phyloP scores from a whole-genome alignment of 1,140 invertebrate genomes.

The Cyclargus thomasi region DNA sequence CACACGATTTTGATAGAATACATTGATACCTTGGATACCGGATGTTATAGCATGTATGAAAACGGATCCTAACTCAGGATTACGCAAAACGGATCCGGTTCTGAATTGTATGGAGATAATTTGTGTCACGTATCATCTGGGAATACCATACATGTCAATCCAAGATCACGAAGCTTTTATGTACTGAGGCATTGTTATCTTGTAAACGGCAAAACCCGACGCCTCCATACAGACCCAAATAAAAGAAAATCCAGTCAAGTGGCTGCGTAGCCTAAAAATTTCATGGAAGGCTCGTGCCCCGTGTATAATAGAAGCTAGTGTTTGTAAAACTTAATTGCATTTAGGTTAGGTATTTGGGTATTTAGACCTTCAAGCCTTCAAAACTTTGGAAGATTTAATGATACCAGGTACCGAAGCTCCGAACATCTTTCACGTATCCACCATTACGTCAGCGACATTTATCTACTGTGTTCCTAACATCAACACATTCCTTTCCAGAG shows the following conservation, averaged over 20 bases:
- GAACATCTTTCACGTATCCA: too few species aligned
- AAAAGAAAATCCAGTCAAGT: background rate
- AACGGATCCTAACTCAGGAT: slow-evolving; percentile 26
- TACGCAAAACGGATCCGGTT: slow-evolving; percentile 22
- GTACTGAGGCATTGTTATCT: slow-evolving; percentile 1
- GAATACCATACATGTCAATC: slow-evolving; percentile 16
- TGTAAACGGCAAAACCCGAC: slow-evolving; percentile 2
- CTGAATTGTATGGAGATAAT: background rate
- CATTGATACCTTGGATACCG: slow-evolving; percentile 25
- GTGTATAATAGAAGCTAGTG: too few species aligned
- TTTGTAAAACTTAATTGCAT: too few species aligned
- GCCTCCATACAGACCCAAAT: background rate
- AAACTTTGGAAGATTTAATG: too few species aligned
- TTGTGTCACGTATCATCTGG: slow-evolving; percentile 20
- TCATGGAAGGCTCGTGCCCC: too few species aligned
- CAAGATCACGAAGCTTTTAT: background rate
- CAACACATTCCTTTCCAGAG: slow-evolving; percentile 76
- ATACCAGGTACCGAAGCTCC: too few species aligned
- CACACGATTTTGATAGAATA: slow-evolving; percentile 5
- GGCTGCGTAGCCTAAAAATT: too few species aligned
- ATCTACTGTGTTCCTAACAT: background rate
- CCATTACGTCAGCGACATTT: too few species aligned
- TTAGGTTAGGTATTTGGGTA: too few species aligned
- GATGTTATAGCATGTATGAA: slow-evolving; percentile 27
- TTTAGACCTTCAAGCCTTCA: too few species aligned